Evolutionary conservation across 2,888 invertebrate genomes (phyloP).

Genomic region (Synergus itoensis): DNA sequence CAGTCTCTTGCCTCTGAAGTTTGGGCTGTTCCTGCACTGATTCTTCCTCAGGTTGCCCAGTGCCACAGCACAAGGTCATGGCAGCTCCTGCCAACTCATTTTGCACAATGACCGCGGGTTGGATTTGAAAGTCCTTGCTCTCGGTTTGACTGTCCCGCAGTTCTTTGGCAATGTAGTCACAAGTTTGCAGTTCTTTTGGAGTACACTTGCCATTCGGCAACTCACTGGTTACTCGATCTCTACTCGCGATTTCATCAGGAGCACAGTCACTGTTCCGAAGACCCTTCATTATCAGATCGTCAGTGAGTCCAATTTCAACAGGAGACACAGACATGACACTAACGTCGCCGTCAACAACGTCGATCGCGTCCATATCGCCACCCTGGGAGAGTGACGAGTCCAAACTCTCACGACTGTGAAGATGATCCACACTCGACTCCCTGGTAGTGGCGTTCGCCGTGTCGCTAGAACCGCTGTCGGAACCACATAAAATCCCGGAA

Average conservation of each 20-base stretch:
- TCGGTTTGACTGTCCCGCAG: constrained; percentile 49
- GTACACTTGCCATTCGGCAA: constrained; percentile 58
- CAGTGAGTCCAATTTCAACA: constrained; percentile 63
- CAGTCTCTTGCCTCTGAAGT: constrained; percentile 75
- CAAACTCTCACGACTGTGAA: constrained; percentile 86
- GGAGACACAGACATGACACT: constrained; percentile 71
- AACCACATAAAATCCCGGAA: constrained; percentile 86
- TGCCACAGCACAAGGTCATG: constrained; percentile 75
- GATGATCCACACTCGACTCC: constrained; percentile 80
- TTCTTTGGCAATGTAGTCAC: constrained; percentile 56
- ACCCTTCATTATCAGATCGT: constrained; percentile 40
- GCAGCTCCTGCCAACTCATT: constrained; percentile 73
- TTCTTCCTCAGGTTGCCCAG: constrained; percentile 66
- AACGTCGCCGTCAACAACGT: constrained; percentile 74
- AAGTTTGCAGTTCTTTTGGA: constrained; percentile 55
- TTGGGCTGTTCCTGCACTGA: constrained; percentile 65
- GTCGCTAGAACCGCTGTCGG: constrained; percentile 79
- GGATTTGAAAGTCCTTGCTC: constrained; percentile 50
- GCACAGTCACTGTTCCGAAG: constrained; percentile 45
- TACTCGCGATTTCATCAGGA: constrained; percentile 55
- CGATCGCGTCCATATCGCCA: constrained; percentile 74
- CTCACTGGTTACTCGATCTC: constrained; percentile 53
- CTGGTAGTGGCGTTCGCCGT: constrained; percentile 75
- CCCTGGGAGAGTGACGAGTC: constrained; percentile 83
- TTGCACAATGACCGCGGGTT: constrained; percentile 64